phyloP scores from a whole-genome alignment of 1,140 invertebrate genomes.

The Meloidogyne floridensis region DNA sequence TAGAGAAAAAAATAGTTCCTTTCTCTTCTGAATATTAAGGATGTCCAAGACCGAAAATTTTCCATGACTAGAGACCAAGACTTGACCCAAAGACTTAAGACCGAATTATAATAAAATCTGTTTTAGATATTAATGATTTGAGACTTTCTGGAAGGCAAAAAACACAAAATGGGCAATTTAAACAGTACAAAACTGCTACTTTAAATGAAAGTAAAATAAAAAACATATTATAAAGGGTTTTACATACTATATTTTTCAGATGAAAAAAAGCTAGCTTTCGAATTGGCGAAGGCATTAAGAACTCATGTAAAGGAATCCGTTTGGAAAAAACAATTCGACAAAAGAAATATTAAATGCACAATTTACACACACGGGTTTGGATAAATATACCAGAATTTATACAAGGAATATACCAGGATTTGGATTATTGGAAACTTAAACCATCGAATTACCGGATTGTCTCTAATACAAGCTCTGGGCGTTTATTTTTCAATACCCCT shows the following conservation, averaged over 20 bases:
- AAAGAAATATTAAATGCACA: conserved; percentile 24
- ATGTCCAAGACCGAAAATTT: no score
- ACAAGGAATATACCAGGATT: no score
- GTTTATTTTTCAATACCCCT: no score
- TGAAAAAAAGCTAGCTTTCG: neutral
- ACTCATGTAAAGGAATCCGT: conserved; percentile 12
- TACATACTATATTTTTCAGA: neutral
- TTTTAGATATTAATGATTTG: neutral
- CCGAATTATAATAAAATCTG: no score
- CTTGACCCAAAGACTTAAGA: no score
- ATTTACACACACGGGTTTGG: conserved; percentile 22
- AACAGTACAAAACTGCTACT: conserved; percentile 10
- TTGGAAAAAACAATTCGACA: conserved; percentile 16
- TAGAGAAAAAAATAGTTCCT: no score
- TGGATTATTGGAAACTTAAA: no score
- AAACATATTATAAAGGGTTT: neutral
- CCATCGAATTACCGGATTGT: no score
- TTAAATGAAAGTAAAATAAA: conserved; percentile 3
- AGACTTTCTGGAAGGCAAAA: conserved; percentile 16
- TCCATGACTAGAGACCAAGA: no score
- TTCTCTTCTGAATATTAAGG: no score
- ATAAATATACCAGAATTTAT: neutral
- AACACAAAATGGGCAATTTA: neutral
- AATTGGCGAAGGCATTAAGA: neutral
- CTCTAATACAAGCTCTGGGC: no score